These are phyloP conservation scores for Mesorhabditis belari DNA, from an alignment of 2,888 invertebrate species.

Conservation along the genomic window DNA sequence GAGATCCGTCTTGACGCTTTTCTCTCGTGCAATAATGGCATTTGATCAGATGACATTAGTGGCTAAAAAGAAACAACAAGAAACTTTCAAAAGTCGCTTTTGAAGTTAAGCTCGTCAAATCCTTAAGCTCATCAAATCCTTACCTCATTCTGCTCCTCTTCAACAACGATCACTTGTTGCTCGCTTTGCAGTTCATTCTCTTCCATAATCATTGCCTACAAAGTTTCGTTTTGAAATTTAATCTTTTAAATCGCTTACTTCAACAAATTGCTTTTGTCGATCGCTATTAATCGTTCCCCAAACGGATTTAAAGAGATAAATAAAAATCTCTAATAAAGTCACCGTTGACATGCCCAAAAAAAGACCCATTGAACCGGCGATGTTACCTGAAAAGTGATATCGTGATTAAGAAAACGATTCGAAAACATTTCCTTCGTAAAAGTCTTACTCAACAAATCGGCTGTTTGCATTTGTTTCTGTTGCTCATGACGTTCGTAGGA, in stretches of 20 bases:
- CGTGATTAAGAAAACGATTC: neutral
- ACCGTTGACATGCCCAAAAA: constrained; percentile 43
- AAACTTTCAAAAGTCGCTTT: neutral
- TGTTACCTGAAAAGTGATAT: constrained; percentile 16
- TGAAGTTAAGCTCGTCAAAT: too few relatives aligned
- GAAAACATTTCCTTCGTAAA: neutral
- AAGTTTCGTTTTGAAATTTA: neutral
- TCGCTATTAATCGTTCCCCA: constrained; percentile 35
- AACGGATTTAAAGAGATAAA: constrained; percentile 34
- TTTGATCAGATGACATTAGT: neutral
- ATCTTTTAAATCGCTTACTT: constrained; percentile 10
- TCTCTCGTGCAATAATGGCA: neutral
- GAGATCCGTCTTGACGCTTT: neutral
- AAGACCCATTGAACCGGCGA: constrained; percentile 41
- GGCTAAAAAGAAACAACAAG: neutral
- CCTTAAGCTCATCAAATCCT: neutral
- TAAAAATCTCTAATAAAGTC: constrained; percentile 39
- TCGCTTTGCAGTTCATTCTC: neutral
- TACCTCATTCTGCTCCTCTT: neutral
- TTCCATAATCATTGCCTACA: neutral
- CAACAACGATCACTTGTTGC: neutral
- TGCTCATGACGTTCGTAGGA: constrained; percentile 35
- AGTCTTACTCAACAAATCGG: constrained; percentile 27
- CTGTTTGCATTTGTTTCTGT: constrained; percentile 38
- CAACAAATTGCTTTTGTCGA: constrained; percentile 33